phyloP scores from a whole-genome alignment of 1,140 invertebrate genomes.

The Pararge aegeria region DNA sequence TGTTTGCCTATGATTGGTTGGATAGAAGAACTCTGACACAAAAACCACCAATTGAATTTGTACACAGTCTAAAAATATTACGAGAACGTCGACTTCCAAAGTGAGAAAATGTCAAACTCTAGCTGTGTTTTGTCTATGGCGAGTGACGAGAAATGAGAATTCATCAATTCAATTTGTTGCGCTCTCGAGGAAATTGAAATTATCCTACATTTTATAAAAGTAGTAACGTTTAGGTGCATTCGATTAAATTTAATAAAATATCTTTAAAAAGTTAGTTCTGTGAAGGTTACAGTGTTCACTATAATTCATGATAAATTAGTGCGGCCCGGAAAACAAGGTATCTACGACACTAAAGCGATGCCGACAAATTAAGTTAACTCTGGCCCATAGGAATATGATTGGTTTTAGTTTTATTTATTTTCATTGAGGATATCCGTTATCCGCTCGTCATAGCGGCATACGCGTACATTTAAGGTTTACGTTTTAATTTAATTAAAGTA shows the following conservation, averaged over 20 bases:
- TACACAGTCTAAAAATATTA: slow-evolving; percentile 28
- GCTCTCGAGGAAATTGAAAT: not conserved
- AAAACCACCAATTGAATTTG: slow-evolving; percentile 33
- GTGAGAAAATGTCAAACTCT: not conserved
- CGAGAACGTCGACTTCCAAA: slow-evolving; percentile 8
- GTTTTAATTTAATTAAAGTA: slow-evolving; percentile 50
- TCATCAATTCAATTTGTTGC: slow-evolving; percentile 17
- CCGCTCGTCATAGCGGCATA: slow-evolving; percentile 27
- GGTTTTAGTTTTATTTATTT: slow-evolving; percentile 30
- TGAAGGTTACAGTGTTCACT: not conserved
- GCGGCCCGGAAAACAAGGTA: slow-evolving; percentile 1
- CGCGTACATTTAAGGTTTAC: slow-evolving; percentile 21
- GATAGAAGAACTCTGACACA: slow-evolving; percentile 22
- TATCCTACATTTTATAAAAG: not conserved
- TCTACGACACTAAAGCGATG: slow-evolving; percentile 7
- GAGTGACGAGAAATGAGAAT: slow-evolving; percentile 2
- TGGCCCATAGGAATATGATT: slow-evolving; percentile 7
- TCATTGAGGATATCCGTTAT: slow-evolving; percentile 68
- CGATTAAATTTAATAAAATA: not conserved
- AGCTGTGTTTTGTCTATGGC: no score
- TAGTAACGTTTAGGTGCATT: not conserved
- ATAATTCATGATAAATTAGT: not conserved
- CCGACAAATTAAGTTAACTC: not conserved
- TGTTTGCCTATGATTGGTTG: slow-evolving; percentile 69
- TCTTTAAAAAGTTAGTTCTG: not conserved